Percentiles rank a stretch among this genome's conserved stretches.
These are phyloP conservation scores for Latrodectus elegans DNA, from an alignment of 2,888 invertebrate species.

Conservation along the genomic window DNA sequence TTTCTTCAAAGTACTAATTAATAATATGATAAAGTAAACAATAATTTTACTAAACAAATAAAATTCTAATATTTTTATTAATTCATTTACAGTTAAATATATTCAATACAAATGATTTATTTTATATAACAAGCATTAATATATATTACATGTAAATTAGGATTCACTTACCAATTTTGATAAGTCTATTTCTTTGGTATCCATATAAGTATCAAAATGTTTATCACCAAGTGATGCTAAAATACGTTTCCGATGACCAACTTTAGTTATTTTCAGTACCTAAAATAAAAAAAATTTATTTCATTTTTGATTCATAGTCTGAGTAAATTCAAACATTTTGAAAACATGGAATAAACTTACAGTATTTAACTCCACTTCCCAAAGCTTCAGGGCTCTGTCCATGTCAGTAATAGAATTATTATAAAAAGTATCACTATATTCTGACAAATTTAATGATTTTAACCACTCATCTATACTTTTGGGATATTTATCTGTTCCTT, in stretches of 20 bases:
- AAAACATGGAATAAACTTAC: constrained; percentile 77
- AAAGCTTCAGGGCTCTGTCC: constrained; percentile 90
- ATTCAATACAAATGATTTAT: no score
- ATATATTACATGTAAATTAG: no score
- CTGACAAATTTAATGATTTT: constrained; percentile 80
- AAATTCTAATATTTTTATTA: no score
- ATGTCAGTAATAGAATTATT: constrained; percentile 93
- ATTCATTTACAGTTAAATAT: no score
- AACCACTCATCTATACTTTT: constrained; percentile 77
- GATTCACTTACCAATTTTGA: constrained; percentile 81
- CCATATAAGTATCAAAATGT: constrained; percentile 72
- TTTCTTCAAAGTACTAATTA: no score
- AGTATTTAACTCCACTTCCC: constrained; percentile 95
- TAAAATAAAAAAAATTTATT: constrained; percentile 70
- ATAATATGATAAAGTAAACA: no score
- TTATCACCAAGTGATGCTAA: constrained; percentile 82
- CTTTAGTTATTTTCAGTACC: constrained; percentile 88
- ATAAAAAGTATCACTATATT: constrained; percentile 83
- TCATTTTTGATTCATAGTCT: not conserved
- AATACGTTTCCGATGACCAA: constrained; percentile 94
- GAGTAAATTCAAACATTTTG: not conserved
- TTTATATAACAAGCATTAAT: no score
- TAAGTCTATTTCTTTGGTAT: constrained; percentile 84
- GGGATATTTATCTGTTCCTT: constrained; percentile 70
- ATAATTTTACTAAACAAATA: no score